Evolutionary conservation across 2,888 invertebrate genomes (phyloP).

Genomic region (Lepidochrysops patricia): DNA sequence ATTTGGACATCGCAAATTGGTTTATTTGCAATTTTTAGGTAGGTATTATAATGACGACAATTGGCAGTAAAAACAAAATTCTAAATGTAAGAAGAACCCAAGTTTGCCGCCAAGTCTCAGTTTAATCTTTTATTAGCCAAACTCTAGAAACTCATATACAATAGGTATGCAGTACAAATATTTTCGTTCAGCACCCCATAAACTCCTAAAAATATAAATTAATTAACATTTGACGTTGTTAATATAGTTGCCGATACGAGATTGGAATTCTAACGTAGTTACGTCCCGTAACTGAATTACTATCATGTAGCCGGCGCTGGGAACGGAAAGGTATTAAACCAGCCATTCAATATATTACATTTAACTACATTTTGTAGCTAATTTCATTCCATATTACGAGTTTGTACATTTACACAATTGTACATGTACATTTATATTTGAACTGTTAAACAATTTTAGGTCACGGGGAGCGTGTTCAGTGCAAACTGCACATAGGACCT

Average conservation of each 20-base stretch:
- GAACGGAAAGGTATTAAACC: constrained; percentile 24
- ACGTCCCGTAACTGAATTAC: constrained; percentile 46
- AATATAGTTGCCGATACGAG: constrained; percentile 26
- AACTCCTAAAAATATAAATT: constrained; percentile 1
- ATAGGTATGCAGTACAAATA: no score
- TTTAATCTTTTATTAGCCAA: no score
- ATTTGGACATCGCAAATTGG: no score
- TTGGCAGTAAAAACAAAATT: no score
- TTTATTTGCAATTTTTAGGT: no score
- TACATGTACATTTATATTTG: background rate
- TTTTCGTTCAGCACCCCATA: background rate
- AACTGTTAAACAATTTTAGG: background rate
- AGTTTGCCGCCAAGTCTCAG: no score
- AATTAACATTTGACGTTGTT: background rate
- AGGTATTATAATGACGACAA: no score
- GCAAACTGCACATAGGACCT: background rate
- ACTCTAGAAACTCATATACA: no score
- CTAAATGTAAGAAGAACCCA: no score
- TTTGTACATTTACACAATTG: no score
- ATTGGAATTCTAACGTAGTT: constrained; percentile 37
- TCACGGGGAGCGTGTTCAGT: no score
- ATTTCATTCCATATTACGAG: background rate
- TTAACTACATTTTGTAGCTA: background rate
- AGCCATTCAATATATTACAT: constrained; percentile 7
- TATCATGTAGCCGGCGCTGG: constrained; percentile 42